Base-by-base conservation (phyloP, 2,113 vertebrate species). In the Dicrurus megarhynchus region DNA sequence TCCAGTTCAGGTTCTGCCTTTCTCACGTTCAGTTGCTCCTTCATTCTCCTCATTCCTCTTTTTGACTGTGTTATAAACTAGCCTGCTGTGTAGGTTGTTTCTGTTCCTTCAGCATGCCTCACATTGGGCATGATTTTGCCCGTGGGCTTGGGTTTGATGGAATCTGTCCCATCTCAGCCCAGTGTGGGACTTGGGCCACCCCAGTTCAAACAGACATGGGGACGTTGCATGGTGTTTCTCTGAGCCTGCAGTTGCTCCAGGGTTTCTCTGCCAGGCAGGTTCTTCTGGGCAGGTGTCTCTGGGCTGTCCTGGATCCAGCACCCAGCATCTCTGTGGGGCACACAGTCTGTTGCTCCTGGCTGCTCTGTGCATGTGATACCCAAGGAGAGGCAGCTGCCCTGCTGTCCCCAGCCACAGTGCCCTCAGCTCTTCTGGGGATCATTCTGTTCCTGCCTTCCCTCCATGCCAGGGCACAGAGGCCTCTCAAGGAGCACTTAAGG, bases 131-230 rank as follows among this genome's bases (percentile, higher is more conserved):
- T 30, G 30, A 49, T 56, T 75, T 85, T 75, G 13, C 41, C 8
- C 10, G 0, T 1, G 8, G 61, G 2, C 16, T 47, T 33, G 73
- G 22, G 5, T 37, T 57, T 50, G 6, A 8, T 13, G 71, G 7
- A 18, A 2, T 13, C 33, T 23, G 11, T 41, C 32, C 64, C 55
- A 7, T 39, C 68, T 55, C 50, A 24, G 7, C 21, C 50, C 78
- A 3, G 10, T 0, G 16, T 4, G 11, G 10, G 22, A 4, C 42
- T 76, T 1, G 0, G 41, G 33, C 41, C 3, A 0, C 44, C n/a
- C 44, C 2, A 0, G 28, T 52, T 73, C 28, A 41, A 16, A 32
- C 1, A 22, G 75, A 9, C 0, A 0, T 19, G 7, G 14, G 50
- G 60, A 49, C 0, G 1, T 3, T 13, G 24, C 1, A 0, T 4